phyloP scores from a whole-genome alignment of 37 sponge, comb jelly and placozoan species.

The Ephydatia muelleri region DNA sequence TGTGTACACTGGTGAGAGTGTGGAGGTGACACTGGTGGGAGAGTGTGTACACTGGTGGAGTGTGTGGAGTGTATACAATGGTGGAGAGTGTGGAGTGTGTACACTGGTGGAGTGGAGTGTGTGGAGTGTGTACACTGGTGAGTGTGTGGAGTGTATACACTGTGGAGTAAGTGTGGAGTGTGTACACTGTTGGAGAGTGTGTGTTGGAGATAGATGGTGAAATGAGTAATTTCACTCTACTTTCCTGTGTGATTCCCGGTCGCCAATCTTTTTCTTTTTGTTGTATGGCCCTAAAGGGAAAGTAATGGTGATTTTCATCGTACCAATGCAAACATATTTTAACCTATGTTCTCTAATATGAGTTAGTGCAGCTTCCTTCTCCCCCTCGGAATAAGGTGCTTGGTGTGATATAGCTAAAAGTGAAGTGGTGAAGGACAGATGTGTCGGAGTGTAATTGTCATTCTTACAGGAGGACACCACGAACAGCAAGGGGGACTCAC shows the following conservation, averaged over 20 bases:
- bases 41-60: background rate
- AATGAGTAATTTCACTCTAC: conserved; percentile 1
- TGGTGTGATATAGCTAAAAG: conserved; percentile 1
- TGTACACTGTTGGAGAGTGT: background rate
- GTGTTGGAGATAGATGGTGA: conserved; percentile 1
- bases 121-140: background rate
- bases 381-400: background rate
- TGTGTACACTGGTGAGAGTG: background rate
- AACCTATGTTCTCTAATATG: background rate
- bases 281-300: conserved; percentile 1
- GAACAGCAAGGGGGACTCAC: conserved; percentile 1
- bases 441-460: conserved; percentile 1
- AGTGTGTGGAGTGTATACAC: background rate
- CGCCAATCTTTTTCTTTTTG: background rate
- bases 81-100: background rate
- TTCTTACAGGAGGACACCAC: background rate
- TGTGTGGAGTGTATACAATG: background rate
- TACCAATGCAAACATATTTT: background rate
- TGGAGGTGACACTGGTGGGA: no score
- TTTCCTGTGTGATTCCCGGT: conserved; percentile 1
- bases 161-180: background rate
- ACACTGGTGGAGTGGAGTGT: no score
- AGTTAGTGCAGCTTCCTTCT: background rate
- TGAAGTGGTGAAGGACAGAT: background rate
- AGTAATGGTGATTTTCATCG: conserved; percentile 1